Evolutionary conservation across 2,888 invertebrate genomes (phyloP), one percentile per base, ranked within the genome.

Genomic region (Cantharis nigra): DNA sequence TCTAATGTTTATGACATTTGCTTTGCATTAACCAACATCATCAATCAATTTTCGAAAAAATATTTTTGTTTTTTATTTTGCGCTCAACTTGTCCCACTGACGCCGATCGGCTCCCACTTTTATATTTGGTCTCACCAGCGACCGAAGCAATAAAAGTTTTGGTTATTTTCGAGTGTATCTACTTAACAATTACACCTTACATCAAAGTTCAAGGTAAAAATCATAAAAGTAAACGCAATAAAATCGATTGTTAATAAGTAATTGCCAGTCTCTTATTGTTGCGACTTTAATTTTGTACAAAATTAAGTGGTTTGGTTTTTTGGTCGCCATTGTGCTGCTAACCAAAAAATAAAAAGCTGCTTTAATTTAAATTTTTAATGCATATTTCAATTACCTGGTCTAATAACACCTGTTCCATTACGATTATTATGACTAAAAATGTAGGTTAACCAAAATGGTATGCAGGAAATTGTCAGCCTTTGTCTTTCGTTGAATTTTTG

Each of bases 201-300:
- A 33, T 18, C 70, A 49, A 30, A 70, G 33, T 70, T 70, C 70
- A 70, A 70, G 70, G 70, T 49, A 33, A 70, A 70, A 30, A 33
- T 33, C 65, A 23, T 67, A n/a, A 23, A 65, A 67, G 65, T 18
- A 70, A 70, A 49, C 70, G 70, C 33, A 70, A 70, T 70, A 30
- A 33, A 30, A 33, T 18, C 33, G 33, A 70, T 70, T 70, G 70
- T 33, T 33, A 70, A 70, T 70, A 30, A 30, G 28, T 30, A 30
- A 70, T 70, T 70, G 70, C 33, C 16, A 33, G 28, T 16, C 16
- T 33, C 14, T 70, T 49, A 49, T 49, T 49, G 49, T 49, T 49
- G 49, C 49, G 49, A 49, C n/a, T n/a, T 49, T n/a, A 49, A 49
- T 49, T 49, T 49, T 49, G n/a, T 49, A 20, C 49, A 49, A 49